phyloP scores from a whole-genome alignment of 1,140 invertebrate genomes.

The Drosophila orena region DNA sequence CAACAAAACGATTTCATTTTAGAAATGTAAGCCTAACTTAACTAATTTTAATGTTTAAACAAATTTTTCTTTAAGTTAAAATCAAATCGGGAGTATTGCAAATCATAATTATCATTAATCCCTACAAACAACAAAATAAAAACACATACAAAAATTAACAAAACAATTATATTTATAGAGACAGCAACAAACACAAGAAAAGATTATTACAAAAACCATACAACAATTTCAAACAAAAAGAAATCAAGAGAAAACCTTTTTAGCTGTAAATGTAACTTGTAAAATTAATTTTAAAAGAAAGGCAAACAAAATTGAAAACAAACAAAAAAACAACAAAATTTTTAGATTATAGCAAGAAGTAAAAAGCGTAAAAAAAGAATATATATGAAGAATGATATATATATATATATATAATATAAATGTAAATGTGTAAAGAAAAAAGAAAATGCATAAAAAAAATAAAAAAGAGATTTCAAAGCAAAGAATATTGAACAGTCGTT shows the following conservation, averaged over 20 bases:
- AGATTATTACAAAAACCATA: conserved; percentile 37
- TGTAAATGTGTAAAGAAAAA: conserved; percentile 78
- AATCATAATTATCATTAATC: conserved; percentile 57
- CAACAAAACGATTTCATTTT: conserved; percentile 73
- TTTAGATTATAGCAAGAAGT: conserved; percentile 33
- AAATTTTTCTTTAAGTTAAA: conserved; percentile 59
- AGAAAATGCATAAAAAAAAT: conserved; percentile 62
- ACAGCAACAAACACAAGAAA: conserved; percentile 56
- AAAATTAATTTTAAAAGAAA: conserved; percentile 75
- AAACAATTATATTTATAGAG: conserved; percentile 50
- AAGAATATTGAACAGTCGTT: not conserved
- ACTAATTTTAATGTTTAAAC: conserved; percentile 52
- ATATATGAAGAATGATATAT: conserved; percentile 61
- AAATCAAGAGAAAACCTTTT: conserved; percentile 57
- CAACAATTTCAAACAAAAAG: conserved; percentile 30
- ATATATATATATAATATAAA: conserved; percentile 51
- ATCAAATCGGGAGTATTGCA: conserved; percentile 79
- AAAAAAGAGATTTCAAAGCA: conserved; percentile 69
- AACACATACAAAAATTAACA: conserved; percentile 29
- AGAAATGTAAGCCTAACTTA: conserved; percentile 63
- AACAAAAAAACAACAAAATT: conserved; percentile 35
- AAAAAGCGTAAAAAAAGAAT: conserved; percentile 49
- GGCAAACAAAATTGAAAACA: conserved; percentile 36
- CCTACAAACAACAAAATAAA: conserved; percentile 27
- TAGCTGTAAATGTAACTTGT: conserved; percentile 77